Evolutionary conservation across 2,113 vertebrate species (phyloP).

Genomic region (Pteruthius melanotis): DNA sequence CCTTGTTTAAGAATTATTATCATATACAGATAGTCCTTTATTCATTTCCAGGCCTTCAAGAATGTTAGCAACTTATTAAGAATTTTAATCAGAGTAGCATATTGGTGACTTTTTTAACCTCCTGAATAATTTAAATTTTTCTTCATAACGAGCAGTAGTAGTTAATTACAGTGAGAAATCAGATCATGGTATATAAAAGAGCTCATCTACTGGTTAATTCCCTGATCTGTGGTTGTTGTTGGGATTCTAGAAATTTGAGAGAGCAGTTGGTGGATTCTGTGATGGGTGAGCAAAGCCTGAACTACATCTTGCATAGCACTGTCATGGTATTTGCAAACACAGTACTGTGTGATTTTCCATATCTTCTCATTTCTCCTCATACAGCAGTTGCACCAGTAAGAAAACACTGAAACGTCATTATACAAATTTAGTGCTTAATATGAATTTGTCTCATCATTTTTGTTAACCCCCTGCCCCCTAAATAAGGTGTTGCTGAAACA

Average conservation of each 20-base stretch:
- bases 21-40: not conserved
- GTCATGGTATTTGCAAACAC: not conserved
- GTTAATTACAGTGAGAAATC: not conserved
- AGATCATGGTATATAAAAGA: not conserved
- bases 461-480: not conserved
- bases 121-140: not conserved
- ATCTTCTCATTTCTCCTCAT: not conserved
- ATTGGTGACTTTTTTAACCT: not conserved
- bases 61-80: not conserved
- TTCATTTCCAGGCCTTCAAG: not conserved
- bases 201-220: not conserved
- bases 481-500: not conserved
- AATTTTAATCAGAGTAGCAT: not conserved
- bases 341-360: not conserved
- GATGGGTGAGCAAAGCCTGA: not conserved
- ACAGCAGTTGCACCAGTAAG: not conserved
- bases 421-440: not conserved
- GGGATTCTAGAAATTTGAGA: not conserved
- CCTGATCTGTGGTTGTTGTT: not conserved
- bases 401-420: not conserved
- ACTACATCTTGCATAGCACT: rapidly evolving
- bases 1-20: not conserved
- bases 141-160: not conserved
- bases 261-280: not conserved
- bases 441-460: not conserved